Percentiles rank a stretch among this genome's conserved stretches.
Evolutionary conservation across 2,888 invertebrate species (phyloP).

Genomic region (Leptothorax acervorum): DNA sequence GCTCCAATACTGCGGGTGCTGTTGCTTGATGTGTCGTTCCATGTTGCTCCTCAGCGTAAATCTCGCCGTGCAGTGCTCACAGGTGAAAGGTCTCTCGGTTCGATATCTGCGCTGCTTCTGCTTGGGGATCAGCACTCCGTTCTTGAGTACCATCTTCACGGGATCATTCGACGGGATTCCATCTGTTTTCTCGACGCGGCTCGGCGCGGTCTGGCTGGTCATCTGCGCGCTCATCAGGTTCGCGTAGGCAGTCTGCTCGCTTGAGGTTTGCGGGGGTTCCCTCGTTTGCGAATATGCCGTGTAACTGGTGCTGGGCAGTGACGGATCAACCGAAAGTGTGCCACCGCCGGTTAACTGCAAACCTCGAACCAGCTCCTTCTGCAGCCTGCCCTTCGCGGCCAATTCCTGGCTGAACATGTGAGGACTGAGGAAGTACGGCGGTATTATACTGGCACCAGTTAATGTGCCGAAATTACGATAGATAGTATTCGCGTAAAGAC

Average conservation of each 20-base stretch:
- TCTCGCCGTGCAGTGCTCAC: constrained; percentile 95
- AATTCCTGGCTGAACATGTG: constrained; percentile 90
- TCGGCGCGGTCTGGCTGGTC: constrained; percentile 53
- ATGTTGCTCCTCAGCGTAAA: constrained; percentile 97
- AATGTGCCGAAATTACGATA: constrained; percentile 81
- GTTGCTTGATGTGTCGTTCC: constrained; percentile 97
- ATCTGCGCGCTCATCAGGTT: constrained; percentile 69
- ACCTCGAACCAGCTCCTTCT: constrained; percentile 89
- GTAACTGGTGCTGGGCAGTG: constrained; percentile 73
- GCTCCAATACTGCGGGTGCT: constrained; percentile 96
- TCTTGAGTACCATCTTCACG: constrained; percentile 96
- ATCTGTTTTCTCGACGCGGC: constrained; percentile 74
- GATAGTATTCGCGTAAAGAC: constrained; percentile 81
- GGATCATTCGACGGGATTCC: constrained; percentile 86
- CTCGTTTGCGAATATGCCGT: constrained; percentile 67
- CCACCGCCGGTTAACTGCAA: constrained; percentile 91
- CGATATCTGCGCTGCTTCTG: constrained; percentile 96
- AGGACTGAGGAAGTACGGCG: constrained; percentile 89
- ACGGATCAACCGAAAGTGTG: constrained; percentile 86
- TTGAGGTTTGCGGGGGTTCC: constrained; percentile 63
- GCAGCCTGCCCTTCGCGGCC: constrained; percentile 89
- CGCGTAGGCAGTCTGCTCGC: constrained; percentile 73
- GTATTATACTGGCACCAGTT: constrained; percentile 86
- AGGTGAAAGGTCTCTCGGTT: constrained; percentile 96
- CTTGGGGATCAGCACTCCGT: constrained; percentile 95